A percentile compares a stretch with the other conserved stretches of the same genome.
phyloP scores from a whole-genome alignment of 2,113 vertebrate species.

The Gopherus evgoodei region DNA sequence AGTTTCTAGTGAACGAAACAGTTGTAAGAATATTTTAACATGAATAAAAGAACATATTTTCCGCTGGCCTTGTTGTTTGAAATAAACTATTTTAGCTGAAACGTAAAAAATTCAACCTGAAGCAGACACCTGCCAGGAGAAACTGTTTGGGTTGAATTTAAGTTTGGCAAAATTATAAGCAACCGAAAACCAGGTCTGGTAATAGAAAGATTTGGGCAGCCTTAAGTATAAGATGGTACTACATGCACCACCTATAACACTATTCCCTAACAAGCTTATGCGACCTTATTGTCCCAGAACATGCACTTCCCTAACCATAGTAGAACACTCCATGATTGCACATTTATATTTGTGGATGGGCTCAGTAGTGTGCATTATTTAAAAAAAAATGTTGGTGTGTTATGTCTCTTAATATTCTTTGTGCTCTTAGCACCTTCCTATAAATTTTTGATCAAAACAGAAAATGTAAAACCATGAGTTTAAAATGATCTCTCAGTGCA shows the following conservation, averaged over 20 bases:
- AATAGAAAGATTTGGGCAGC: background rate
- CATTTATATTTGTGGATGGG: background rate
- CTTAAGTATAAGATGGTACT: background rate
- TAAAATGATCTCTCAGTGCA: background rate
- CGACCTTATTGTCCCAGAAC: background rate
- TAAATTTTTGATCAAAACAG: background rate
- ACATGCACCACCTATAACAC: background rate
- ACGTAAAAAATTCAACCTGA: background rate
- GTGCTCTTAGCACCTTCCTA: background rate
- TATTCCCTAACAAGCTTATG: background rate
- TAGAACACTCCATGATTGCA: background rate
- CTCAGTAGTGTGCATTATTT: background rate
- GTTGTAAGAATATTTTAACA: background rate
- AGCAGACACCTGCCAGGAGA: background rate
- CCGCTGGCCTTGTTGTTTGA: background rate
- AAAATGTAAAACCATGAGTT: background rate
- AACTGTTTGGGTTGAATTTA: background rate
- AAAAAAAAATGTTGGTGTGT: background rate
- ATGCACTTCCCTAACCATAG: background rate
- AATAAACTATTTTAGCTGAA: background rate
- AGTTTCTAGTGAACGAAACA: background rate
- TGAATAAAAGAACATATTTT: background rate
- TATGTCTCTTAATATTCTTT: background rate
- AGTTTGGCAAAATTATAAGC: background rate
- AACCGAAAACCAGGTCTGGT: background rate